Conservation (phyloP, 2,113 vertebrate genomes). For the Siphamia tubifer region DNA sequence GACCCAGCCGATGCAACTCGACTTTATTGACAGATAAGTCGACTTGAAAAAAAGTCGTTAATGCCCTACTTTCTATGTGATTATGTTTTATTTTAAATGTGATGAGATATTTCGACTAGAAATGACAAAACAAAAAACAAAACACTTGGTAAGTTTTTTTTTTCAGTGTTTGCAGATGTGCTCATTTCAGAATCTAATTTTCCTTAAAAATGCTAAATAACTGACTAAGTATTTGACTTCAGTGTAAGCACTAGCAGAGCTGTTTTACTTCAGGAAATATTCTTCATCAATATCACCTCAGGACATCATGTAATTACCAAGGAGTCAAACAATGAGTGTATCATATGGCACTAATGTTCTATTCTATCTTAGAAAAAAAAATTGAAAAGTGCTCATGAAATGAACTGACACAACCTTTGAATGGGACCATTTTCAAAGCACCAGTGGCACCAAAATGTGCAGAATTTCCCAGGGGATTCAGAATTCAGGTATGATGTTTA, state of each 20-base stretch:
- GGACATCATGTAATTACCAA: constrained; percentile 25
- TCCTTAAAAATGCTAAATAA: background rate
- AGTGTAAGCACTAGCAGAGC: constrained; percentile 9
- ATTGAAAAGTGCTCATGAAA: background rate
- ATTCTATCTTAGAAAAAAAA: no score
- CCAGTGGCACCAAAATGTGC: background rate
- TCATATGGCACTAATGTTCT: constrained; percentile 5
- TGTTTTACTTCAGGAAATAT: constrained; percentile 20
- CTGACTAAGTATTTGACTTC: constrained; percentile 16
- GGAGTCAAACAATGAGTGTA: constrained; percentile 29
- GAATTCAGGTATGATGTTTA: no score
- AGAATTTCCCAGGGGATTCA: constrained; percentile 8
- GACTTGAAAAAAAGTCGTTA: no score
- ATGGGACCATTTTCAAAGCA: constrained; percentile 11
- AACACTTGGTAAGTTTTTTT: no score
- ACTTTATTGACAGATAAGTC: no score
- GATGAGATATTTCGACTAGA: no score
- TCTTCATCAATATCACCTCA: constrained; percentile 34
- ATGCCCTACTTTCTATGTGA: no score
- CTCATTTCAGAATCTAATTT: background rate
- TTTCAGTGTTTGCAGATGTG: background rate
- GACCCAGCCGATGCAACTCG: no score
- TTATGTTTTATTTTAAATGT: no score
- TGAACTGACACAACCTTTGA: constrained; percentile 22
- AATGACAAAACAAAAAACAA: no score